Evolutionary conservation across 2,797 vertebrate species (phyloP).

Genomic region (Eupleurogrammus muticus): DNA sequence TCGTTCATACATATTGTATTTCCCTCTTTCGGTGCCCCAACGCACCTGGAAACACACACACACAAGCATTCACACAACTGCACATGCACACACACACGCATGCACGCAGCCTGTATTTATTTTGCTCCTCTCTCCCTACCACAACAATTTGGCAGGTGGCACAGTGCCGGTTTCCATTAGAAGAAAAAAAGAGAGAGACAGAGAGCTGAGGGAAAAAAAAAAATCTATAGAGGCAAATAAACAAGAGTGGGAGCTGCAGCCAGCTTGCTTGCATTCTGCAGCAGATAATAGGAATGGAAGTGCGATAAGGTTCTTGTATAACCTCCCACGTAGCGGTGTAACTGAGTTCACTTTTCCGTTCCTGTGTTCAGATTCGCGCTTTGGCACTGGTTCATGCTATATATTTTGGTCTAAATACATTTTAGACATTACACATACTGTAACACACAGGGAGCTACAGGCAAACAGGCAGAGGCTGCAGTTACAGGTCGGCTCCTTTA

Average conservation of each 20-base stretch:
- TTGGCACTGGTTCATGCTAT: conserved; percentile 62
- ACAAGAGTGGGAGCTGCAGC: conserved; percentile 67
- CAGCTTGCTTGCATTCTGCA: conserved; percentile 64
- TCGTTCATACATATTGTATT: conserved; percentile 30
- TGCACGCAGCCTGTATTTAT: conserved; percentile 49
- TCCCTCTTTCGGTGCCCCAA: conserved; percentile 10
- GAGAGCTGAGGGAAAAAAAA: conserved; percentile 16
- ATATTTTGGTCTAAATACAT: conserved; percentile 29
- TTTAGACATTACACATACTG: neutral
- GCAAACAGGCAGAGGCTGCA: neutral
- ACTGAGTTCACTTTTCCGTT: conserved; percentile 49
- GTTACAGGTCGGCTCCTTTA: too few species aligned
- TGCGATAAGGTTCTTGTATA: conserved; percentile 68
- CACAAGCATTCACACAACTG: conserved; percentile 16
- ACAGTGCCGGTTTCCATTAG: conserved; percentile 63
- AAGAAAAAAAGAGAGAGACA: neutral
- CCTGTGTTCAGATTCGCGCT: conserved; percentile 36
- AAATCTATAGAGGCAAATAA: conserved; percentile 77
- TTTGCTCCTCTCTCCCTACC: conserved; percentile 41
- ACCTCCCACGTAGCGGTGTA: conserved; percentile 62
- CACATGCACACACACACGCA: conserved; percentile 20
- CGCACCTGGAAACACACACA: conserved; percentile 25
- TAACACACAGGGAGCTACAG: neutral
- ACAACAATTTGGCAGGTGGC: conserved; percentile 73
- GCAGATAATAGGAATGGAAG: conserved; percentile 70